These are phyloP conservation scores for Trichechus manatus DNA, from an alignment of 2,113 vertebrate genomes.

Conservation along the genomic window DNA sequence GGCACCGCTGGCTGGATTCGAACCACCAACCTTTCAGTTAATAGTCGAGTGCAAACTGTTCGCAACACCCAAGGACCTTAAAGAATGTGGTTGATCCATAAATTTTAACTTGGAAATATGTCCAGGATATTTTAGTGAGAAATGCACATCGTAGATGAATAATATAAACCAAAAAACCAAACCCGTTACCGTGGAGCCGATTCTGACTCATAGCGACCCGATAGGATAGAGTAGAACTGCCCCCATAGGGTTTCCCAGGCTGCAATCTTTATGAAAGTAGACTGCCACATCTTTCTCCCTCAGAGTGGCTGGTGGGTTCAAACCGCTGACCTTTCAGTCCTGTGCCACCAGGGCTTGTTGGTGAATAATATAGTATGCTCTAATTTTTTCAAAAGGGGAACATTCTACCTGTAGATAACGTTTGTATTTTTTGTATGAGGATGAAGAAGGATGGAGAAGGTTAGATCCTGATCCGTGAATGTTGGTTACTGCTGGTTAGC, in stretches of 20 bases:
- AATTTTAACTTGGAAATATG: neutral
- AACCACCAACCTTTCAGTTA: no score
- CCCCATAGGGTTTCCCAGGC: neutral
- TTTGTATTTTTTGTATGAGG: neutral
- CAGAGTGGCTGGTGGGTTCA: neutral
- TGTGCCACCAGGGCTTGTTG: neutral
- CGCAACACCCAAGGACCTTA: no score
- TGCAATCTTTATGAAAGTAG: neutral
- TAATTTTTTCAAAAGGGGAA: neutral
- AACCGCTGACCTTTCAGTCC: neutral
- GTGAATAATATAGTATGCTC: accelerated
- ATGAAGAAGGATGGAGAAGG: no score
- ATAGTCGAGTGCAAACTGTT: no score
- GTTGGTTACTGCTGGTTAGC: accelerated
- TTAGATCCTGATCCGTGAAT: neutral
- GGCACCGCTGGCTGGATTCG: no score
- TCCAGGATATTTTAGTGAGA: neutral
- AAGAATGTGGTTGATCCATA: no score
- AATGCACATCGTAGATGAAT: accelerated
- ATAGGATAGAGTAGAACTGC: neutral
- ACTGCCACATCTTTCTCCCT: neutral
- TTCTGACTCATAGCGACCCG: no score
- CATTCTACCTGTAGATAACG: accelerated
- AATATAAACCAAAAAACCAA: no score
- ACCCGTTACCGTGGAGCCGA: no score